Conservation (phyloP, 30 jellyfish, hydroid and myxozoan genomes). For the Turritopsis rubra region DNA sequence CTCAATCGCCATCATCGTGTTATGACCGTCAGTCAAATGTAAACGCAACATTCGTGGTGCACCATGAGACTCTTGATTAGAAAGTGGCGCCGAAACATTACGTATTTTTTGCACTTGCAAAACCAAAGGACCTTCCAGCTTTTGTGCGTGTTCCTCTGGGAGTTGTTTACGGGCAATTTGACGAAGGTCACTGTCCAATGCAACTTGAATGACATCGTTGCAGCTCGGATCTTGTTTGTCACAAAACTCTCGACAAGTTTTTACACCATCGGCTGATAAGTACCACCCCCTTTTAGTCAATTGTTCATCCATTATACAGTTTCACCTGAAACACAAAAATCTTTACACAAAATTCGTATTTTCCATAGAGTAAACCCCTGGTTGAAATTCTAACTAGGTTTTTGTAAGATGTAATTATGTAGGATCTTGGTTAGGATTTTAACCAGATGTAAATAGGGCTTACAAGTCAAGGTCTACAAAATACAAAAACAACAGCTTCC, state of each 20-base stretch:
- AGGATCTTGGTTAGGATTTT: too few relatives aligned
- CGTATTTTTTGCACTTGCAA: conserved; percentile 76
- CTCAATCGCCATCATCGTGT: conserved; percentile 58
- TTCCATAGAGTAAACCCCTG: too few relatives aligned
- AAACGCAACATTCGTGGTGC: conserved; percentile 87
- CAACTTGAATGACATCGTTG: conserved; percentile 48
- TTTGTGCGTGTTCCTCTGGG: conserved; percentile 56
- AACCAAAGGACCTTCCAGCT: conserved; percentile 81
- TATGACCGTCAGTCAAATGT: conserved; percentile 74
- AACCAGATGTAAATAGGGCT: too few relatives aligned
- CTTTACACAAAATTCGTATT: too few relatives aligned
- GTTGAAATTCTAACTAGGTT: too few relatives aligned
- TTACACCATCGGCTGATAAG: conserved; percentile 47
- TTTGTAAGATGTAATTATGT: too few relatives aligned
- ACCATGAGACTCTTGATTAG: conserved; percentile 70
- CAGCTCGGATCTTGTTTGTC: conserved; percentile 31
- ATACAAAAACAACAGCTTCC: too few relatives aligned
- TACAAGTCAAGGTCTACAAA: too few relatives aligned
- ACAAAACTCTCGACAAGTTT: conserved; percentile 39
- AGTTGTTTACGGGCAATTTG: conserved; percentile 64
- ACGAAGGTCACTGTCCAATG: conserved; percentile 56
- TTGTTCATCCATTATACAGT: conserved; percentile 18
- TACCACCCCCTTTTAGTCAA: conserved; percentile 38
- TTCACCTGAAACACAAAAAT: not conserved
- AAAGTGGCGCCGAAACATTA: conserved; percentile 82